phyloP scores from a whole-genome alignment of 2,888 invertebrate genomes.

The Nymphalis c-album region DNA sequence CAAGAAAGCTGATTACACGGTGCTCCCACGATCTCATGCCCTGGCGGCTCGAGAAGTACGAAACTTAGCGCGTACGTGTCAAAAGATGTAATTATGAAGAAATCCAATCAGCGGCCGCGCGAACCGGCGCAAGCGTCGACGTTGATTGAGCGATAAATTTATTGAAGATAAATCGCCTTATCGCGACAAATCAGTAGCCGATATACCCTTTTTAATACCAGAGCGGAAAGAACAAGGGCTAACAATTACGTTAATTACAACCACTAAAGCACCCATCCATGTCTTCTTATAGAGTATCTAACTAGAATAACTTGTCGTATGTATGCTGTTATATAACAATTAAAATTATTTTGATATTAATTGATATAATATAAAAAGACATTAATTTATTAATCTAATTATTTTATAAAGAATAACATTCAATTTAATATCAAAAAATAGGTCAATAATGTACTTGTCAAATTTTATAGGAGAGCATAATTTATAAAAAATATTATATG shows the following conservation, averaged over 20 bases:
- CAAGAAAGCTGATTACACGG: slow-evolving; percentile 79
- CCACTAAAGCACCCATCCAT: slow-evolving; percentile 3
- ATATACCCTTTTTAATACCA: slow-evolving; percentile 50
- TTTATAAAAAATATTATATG: slow-evolving; percentile 27
- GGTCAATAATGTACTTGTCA: too few relatives aligned
- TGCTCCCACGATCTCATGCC: slow-evolving; percentile 79
- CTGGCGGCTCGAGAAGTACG: slow-evolving; percentile 69
- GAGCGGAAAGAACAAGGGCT: slow-evolving; percentile 42
- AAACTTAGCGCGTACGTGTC: slow-evolving; percentile 80
- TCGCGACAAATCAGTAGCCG: slow-evolving; percentile 76
- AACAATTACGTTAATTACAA: slow-evolving; percentile 37
- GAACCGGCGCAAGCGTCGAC: slow-evolving; percentile 51
- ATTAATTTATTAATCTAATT: neutral
- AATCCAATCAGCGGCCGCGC: slow-evolving; percentile 74
- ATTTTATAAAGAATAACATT: too few relatives aligned
- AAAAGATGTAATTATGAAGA: slow-evolving; percentile 82
- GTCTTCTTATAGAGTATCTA: neutral
- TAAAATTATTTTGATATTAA: neutral
- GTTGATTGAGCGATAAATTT: slow-evolving; percentile 75
- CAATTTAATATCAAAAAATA: too few relatives aligned
- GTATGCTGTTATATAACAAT: neutral
- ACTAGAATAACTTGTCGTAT: neutral
- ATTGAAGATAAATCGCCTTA: slow-evolving; percentile 73
- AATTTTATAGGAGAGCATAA: neutral
- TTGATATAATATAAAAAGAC: neutral